Conservation (phyloP, 2,888 invertebrate species). For the Erebia epiphron region DNA sequence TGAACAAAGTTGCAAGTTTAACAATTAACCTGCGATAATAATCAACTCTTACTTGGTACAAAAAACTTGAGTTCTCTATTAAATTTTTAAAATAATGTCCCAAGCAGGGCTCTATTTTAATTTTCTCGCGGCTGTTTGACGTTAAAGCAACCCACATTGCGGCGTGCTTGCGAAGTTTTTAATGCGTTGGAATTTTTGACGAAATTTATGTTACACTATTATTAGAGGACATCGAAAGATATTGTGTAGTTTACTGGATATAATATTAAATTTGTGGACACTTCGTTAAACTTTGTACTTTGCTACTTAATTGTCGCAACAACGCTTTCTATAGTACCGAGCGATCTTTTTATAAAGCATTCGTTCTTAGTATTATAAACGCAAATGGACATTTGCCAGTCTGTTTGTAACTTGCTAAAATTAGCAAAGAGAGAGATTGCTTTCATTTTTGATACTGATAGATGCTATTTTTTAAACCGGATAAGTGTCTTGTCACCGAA, state of each 20-base stretch:
- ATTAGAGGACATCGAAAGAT: not conserved
- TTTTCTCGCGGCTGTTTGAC: not conserved
- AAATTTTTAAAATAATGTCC: not conserved
- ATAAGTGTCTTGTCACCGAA: no score
- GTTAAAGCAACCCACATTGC: not conserved
- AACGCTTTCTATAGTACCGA: no score
- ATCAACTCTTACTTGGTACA: not conserved
- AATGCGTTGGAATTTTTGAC: not conserved
- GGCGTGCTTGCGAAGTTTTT: not conserved
- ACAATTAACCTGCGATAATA: not conserved
- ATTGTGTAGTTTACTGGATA: not conserved
- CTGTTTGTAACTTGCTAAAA: no score
- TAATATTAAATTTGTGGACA: not conserved
- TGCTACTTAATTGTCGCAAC: no score
- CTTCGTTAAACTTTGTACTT: no score
- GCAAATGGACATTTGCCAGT: no score
- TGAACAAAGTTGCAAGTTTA: not conserved
- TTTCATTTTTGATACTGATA: no score
- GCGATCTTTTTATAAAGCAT: no score
- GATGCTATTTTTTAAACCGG: no score
- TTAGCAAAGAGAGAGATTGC: no score
- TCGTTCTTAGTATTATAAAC: no score
- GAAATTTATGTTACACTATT: constrained; percentile 8
- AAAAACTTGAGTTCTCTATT: not conserved
- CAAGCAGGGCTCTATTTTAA: not conserved